A percentile compares a stretch with the other conserved stretches of the same genome.
phyloP scores from a whole-genome alignment of 2,888 invertebrate species.

The Zygothrica quintamaculata region DNA sequence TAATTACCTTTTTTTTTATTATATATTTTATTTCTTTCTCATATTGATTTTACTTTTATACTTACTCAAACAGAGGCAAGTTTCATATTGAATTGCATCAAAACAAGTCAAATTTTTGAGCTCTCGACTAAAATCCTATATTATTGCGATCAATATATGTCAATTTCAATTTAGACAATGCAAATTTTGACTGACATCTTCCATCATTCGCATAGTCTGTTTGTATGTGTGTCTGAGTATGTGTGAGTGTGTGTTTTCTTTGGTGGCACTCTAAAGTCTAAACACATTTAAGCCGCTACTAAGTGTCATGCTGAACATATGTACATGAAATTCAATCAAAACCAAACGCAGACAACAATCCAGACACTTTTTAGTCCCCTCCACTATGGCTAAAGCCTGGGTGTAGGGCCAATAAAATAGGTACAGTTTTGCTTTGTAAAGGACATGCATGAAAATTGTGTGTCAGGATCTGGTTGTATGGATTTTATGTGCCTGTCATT shows the following conservation, averaged over 20 bases:
- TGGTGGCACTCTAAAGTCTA: conserved; percentile 51
- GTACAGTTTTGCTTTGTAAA: conserved; percentile 39
- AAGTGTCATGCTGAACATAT: conserved; percentile 76
- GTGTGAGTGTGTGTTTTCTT: conserved; percentile 4
- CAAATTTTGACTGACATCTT: conserved; percentile 30
- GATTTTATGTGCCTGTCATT: conserved; percentile 75
- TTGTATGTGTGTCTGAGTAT: too few relatives aligned
- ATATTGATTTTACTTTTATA: too few relatives aligned
- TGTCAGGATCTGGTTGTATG: conserved; percentile 9
- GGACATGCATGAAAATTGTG: neutral
- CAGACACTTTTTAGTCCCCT: too few relatives aligned
- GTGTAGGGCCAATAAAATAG: conserved; percentile 1
- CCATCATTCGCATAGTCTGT: conserved; percentile 13
- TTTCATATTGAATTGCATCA: too few relatives aligned
- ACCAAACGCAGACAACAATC: conserved; percentile 56
- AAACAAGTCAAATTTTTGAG: too few relatives aligned
- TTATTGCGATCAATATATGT: conserved; percentile 25
- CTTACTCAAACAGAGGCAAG: too few relatives aligned
- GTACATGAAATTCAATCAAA: conserved; percentile 75
- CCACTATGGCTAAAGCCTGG: too few relatives aligned
- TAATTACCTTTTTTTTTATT: too few relatives aligned
- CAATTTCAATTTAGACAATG: conserved; percentile 49
- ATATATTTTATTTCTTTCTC: too few relatives aligned
- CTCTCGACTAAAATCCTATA: neutral
- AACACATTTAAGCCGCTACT: conserved; percentile 70